Evolutionary conservation across 92 coral and sea anemone genomes (phyloP), one percentile per base, ranked within the genome.

Genomic region (Phenganax marumi): DNA sequence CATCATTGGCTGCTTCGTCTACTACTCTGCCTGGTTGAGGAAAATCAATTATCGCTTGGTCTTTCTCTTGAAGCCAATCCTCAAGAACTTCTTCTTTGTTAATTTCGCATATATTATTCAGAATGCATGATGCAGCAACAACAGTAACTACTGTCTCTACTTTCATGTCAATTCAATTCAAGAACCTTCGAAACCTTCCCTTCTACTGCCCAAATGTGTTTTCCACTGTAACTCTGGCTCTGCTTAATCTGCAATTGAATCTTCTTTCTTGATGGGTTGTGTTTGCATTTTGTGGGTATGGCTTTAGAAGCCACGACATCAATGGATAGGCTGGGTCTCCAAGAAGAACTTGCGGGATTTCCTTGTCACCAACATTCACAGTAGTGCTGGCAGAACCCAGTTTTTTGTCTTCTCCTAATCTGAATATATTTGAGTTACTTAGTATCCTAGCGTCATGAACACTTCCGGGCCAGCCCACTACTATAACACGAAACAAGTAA

Each of bases 381-480:
- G 17, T 56, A 14, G 63, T 14, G 16, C 17, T 56, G 16, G 16
- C 63, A 14, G 63, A 6, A 56, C 16, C 16, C 63, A 56, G 21
- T 56, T 14, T 19, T 14, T 56, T 56, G 16, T 14, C 16, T 14
- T 56, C 21, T 19, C 63, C 63, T 56, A 14, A 14, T 19, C 21
- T 56, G 21, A 14, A 14, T 56, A 56, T 56, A 19, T 0, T 19
- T 56, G 63, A 56, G 21, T 56, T 56, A 14, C 17, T 14, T 56
- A 56, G 21, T 14, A 56, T 56, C 16, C 63, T 14, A 14, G 63
- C 63, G 21, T 56, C 63, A 56, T 56, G 63, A 14, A 56, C 63
- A 56, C 63, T 56, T 14, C 63, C 63, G 16, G 63, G 63, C 63
- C 63, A 56, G 21, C 63, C 63, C 21, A 56, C 63, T 19, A 56